Evolutionary conservation across 2,797 vertebrate genomes (phyloP), one percentile per base, ranked within the genome.

Genomic region (Leptatherina wallacei): DNA sequence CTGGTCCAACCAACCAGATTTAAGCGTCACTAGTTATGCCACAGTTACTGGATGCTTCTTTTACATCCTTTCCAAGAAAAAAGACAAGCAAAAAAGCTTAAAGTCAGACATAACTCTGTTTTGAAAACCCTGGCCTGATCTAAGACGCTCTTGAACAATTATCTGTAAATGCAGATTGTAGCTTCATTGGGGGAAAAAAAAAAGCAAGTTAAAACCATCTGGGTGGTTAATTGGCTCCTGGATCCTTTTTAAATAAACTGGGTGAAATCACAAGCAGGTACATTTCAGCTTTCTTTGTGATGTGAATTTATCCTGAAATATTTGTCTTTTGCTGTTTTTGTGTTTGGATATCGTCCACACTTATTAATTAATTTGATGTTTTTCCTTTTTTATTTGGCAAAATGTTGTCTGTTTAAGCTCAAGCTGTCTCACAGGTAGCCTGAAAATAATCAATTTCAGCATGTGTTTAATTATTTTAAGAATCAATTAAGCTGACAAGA

Each of bases 141-240:
- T 22, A 9, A 22, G 47, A 8, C 47, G 2, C 14, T 8, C 11
- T 9, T 22, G 3, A 49, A 49, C 8, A 6, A 22, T 22, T 22
- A 4, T 55, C 6, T 30, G 44, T 20, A 29, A 29, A 29, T 13
- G 3, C 44, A n/a, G 18, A 47, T n/a, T 47, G 20, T 47, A 13
- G n/a, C 49, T 24, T 52, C 24, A 52, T 52, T 12, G 2, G 8
- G 10, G 10, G 10, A 38, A 24, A 52, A 52, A 24, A 24, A 12
- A 52, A 52, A 12, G 8, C 6, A 47, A 47, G 16, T 7, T 20
- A 44, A 20, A 22, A n/a, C 20, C n/a, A 80, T 86, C 55, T 79
- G 79, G 73, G 52, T 77, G 65, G 32, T 73, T 81, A 80, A 72
- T 72, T 56, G 32, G 59, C 65, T 58, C 56, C 6, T 70, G 14